Base-by-base conservation (phyloP, 2,888 invertebrate genomes). In the Epistrophella euchroma region DNA sequence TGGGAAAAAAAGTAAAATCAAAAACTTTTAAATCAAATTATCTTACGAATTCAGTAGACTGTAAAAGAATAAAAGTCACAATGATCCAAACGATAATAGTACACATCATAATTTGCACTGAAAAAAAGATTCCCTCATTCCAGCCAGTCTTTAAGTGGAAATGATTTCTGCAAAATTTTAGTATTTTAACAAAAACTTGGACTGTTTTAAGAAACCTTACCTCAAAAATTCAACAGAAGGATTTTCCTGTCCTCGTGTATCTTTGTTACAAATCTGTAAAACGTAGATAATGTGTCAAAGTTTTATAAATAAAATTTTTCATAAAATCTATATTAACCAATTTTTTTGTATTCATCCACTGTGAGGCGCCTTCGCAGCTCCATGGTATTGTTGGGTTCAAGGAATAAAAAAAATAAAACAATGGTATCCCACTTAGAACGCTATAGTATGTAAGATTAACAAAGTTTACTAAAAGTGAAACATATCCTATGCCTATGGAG, bases 401-500 rank as follows among this genome's bases (percentile, higher is more conserved):
- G 11, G 95, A 95, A 91, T 95, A 94, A 88, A 94, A 94, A 78
- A 97, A 94, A 92, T 96, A 97, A 88, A 96, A 94, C 47, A 97
- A 90, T 0, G 97, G 96, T 93, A 87, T 71, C 4, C 75, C 88
- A 5, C 58, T 37, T 9, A 78, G 56, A 6, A 85, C 32, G 17
- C 75, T 76, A 92, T 97, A 97, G 92, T 97, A 98, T 80, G 94
- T 94, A 73, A 96, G 95, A 71, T 96, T 94, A 92, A 97, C 95
- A 83, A 96, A 93, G 88, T 97, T 97, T 88, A 97, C 93, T 40
- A 96, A 93, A 2, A 97, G 93, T 7, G 96, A 95, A 0, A 97
- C 96, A 90, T 96, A 97, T 2, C 98, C 98, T 47, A 97, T 96
- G 70, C 98, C 97, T n/a, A n/a, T 97, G 91, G 0, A 19, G 22